Evolutionary conservation across 2,797 vertebrate genomes (phyloP).

Genomic region (Tinamus major): DNA sequence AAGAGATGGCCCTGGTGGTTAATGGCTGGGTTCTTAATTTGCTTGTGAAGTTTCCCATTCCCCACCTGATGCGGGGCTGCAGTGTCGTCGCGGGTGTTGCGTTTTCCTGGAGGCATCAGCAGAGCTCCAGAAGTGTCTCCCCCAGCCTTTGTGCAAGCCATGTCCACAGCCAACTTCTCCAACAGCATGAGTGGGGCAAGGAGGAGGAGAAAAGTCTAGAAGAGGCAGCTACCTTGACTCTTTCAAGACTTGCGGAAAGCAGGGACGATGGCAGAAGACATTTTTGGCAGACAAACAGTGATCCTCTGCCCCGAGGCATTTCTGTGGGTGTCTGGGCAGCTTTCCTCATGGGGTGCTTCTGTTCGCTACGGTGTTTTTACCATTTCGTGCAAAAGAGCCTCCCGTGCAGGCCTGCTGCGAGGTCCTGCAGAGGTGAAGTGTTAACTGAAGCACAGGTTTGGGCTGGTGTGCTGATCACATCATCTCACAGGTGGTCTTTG

Average conservation of each 20-base stretch:
- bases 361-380: not conserved
- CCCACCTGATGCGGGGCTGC: not conserved
- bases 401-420: not conserved
- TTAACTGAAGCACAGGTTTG: not conserved
- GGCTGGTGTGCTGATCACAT: not conserved
- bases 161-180: not conserved
- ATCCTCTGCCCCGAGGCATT: not conserved
- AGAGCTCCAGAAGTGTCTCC: not conserved
- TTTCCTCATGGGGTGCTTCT: not conserved
- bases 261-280: not conserved
- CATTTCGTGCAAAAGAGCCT: not conserved
- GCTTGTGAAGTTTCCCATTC: not conserved
- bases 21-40: rapidly evolving
- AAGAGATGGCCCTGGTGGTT: not conserved
- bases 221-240: not conserved
- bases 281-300: not conserved
- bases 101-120: not conserved
- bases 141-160: not conserved
- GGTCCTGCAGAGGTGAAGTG: not conserved
- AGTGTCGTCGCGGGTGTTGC: not conserved
- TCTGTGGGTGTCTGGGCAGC: not conserved
- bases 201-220: not conserved
- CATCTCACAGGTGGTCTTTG: not conserved
- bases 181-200: not conserved
- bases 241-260: rapidly evolving